These are phyloP conservation scores for Phoenicopterus ruber DNA, from an alignment of 2,113 vertebrate species.

Conservation along the genomic window DNA sequence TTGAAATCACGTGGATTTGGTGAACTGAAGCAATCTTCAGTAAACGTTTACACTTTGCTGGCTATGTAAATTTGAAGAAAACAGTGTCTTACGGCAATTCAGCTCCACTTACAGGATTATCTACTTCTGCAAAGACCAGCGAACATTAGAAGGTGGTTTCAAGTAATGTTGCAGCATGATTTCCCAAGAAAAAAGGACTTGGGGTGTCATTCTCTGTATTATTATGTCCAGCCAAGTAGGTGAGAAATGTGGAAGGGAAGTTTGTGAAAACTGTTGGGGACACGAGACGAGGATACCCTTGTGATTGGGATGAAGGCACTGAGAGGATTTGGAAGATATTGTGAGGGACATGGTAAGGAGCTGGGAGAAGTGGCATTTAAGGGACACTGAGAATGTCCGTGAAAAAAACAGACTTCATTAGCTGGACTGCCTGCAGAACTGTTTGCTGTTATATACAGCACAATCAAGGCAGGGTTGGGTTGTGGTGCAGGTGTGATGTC, in stretches of 20 bases:
- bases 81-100: background rate
- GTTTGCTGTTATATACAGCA: background rate
- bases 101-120: background rate
- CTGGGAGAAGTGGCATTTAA: background rate
- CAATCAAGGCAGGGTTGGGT: background rate
- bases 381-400: background rate
- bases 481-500: background rate
- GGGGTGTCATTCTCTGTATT: background rate
- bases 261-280: background rate
- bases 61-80: background rate
- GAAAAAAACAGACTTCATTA: background rate
- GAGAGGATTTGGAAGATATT: background rate
- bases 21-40: background rate
- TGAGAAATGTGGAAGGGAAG: background rate
- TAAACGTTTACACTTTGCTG: background rate
- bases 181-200: background rate
- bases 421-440: background rate
- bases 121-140: background rate
- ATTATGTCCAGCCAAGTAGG: background rate
- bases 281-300: background rate
- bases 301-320: background rate
- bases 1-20: background rate
- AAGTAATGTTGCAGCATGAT: background rate
- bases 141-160: background rate
- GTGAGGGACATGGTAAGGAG: background rate